Conservation (phyloP, 37 sponge, comb jelly and placozoan genomes). For the Tethya wilhelma region DNA sequence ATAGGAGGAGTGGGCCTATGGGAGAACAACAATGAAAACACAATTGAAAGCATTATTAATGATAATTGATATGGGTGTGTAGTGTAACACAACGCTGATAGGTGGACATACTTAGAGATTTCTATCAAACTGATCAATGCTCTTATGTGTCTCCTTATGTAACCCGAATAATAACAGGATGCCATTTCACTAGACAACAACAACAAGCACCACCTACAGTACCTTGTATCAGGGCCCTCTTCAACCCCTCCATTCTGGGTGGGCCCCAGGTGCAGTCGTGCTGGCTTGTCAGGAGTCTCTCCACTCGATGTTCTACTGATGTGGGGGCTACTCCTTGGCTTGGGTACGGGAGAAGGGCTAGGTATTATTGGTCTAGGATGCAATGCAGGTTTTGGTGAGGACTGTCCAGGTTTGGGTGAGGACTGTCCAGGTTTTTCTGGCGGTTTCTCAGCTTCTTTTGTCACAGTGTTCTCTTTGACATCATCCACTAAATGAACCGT, state of each 20-base stretch:
- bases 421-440: not conserved
- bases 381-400: not conserved
- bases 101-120: not conserved
- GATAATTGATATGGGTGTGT: not conserved
- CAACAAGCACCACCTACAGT: not conserved
- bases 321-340: conserved; percentile 7
- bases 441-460: not conserved
- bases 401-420: not conserved
- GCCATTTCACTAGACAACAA: too few species aligned
- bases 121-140: too few species aligned
- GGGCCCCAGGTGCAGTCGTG: not conserved
- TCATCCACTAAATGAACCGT: conserved; percentile 2
- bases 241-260: not conserved
- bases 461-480: not conserved
- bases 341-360: not conserved
- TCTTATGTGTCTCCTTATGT: too few species aligned
- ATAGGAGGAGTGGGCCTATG: conserved; percentile 16
- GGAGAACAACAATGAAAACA: not conserved
- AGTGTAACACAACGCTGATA: not conserved
- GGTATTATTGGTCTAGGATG: not conserved
- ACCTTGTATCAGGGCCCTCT: not conserved
- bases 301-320: not conserved
- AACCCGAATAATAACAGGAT: too few species aligned
- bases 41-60: not conserved
- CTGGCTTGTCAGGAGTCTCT: not conserved